A percentile compares a stretch with the other conserved stretches of the same genome.
phyloP scores from a whole-genome alignment of 2,888 invertebrate species.

The Polietes domitor region DNA sequence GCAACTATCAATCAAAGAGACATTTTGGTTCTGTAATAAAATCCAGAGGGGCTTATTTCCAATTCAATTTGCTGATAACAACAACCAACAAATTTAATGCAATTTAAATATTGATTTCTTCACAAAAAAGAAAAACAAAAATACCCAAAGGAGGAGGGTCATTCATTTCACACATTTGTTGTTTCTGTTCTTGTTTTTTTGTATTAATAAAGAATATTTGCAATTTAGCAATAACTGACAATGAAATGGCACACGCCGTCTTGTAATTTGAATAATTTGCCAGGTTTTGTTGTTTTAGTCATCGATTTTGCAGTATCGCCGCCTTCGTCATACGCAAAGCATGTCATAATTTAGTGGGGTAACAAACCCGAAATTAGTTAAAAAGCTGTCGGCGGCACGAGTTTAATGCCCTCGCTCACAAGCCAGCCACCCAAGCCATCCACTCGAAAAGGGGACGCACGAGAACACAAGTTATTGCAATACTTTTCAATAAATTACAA shows the following conservation, averaged over 20 bases:
- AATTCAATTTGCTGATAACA: no score
- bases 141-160: neutral
- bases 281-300: neutral
- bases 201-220: neutral
- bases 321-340: neutral
- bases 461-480: no score
- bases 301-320: neutral
- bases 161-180: neutral
- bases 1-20: neutral
- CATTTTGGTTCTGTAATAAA: no score
- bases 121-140: neutral
- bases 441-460: no score
- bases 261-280: neutral
- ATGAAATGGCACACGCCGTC: conserved; percentile 3
- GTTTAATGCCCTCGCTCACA: no score
- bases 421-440: no score
- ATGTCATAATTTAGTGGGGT: neutral
- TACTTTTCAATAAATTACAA: no score
- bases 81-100: no score
- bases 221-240: neutral
- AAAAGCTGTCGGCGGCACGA: no score
- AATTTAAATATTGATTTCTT: no score
- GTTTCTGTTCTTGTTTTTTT: neutral
- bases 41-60: no score
- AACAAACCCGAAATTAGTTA: no score